Conservation (phyloP, 2,888 invertebrate genomes). For the Patella pellucida region DNA sequence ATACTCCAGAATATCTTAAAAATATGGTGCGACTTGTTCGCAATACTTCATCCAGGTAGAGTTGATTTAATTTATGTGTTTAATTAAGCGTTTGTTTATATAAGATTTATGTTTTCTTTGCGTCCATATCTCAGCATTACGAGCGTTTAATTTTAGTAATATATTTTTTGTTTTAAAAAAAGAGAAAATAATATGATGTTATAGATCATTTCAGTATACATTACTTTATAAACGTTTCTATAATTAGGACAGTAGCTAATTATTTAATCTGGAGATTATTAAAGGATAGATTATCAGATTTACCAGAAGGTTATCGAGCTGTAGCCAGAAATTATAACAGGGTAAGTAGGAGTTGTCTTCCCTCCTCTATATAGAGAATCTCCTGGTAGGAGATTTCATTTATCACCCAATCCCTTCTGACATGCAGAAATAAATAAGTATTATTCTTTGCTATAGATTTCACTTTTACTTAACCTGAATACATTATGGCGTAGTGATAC, state of each 20-base stretch:
- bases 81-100: neutral
- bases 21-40: constrained; percentile 83
- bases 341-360: constrained; percentile 18
- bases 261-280: constrained; percentile 23
- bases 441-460: too few species aligned
- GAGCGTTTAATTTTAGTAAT: too few species aligned
- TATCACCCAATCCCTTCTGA: too few species aligned
- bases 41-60: constrained; percentile 74
- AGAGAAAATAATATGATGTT: too few species aligned
- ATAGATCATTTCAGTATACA: neutral
- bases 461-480: too few species aligned
- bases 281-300: constrained; percentile 14
- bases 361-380: neutral
- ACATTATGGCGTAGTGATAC: too few species aligned
- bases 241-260: constrained; percentile 19
- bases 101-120: too few species aligned
- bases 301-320: constrained; percentile 16
- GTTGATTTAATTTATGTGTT: neutral
- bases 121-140: too few species aligned
- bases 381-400: too few species aligned
- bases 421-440: too few species aligned
- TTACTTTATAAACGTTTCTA: neutral
- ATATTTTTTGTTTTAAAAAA: too few species aligned
- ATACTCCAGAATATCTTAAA: constrained; percentile 87
- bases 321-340: constrained; percentile 22